Evolutionary conservation across 2,888 invertebrate species (phyloP).

Genomic region (Caenorhabditis doughertyi): DNA sequence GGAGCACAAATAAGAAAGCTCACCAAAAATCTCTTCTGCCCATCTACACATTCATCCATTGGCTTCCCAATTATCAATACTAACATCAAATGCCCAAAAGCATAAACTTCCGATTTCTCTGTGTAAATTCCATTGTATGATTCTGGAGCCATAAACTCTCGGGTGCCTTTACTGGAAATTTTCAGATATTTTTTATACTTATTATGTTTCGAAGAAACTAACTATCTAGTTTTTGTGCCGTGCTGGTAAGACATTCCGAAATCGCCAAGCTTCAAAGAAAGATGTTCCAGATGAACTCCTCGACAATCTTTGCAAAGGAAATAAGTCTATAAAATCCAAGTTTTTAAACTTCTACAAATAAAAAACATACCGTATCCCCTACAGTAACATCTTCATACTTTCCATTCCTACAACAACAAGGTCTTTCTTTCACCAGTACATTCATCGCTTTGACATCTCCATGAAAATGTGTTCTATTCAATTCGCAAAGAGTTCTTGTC

Average conservation of each 20-base stretch:
- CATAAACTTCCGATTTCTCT: conserved; percentile 56
- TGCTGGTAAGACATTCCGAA: conserved; percentile 41
- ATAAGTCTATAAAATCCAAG: conserved; percentile 21
- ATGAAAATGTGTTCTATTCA: conserved; percentile 42
- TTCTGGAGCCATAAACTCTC: conserved; percentile 38
- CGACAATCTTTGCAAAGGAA: conserved; percentile 13
- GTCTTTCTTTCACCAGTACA: conserved; percentile 49
- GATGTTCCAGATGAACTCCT: conserved; percentile 37
- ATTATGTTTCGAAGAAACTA: no score
- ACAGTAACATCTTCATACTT: conserved; percentile 11
- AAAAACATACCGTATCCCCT: conserved; percentile 18
- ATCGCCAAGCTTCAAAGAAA: conserved; percentile 53
- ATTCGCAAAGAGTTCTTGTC: conserved; percentile 19
- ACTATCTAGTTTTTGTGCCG: conserved; percentile 6
- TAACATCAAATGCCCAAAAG: conserved; percentile 56
- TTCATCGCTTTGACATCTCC: conserved; percentile 57
- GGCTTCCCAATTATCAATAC: conserved; percentile 41
- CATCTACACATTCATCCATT: conserved; percentile 24
- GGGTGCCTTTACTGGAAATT: conserved; percentile 27
- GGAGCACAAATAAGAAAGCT: background rate
- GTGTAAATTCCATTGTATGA: conserved; percentile 16
- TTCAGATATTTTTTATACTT: no score
- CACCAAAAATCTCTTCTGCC: conserved; percentile 37
- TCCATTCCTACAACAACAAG: conserved; percentile 43
- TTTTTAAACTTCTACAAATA: background rate